Evolutionary conservation across 2,888 invertebrate genomes (phyloP).

Genomic region (Pristionchus arcanus): DNA sequence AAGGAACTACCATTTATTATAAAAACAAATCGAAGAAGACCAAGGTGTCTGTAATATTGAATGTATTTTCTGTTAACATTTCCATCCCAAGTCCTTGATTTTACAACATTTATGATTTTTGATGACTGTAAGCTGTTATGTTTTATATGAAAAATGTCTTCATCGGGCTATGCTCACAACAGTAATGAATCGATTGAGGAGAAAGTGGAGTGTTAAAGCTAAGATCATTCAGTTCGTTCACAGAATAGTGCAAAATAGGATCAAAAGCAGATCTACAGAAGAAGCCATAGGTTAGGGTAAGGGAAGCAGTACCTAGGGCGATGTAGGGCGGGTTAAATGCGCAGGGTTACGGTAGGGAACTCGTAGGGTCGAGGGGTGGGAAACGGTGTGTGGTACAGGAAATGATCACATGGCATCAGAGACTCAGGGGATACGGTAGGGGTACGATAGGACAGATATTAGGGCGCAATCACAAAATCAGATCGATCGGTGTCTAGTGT

Average conservation of each 20-base stretch:
- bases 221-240: not conserved
- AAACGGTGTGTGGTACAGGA: not conserved
- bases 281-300: not conserved
- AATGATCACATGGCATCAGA: not conserved
- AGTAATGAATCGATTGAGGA: constrained; percentile 18
- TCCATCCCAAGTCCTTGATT: too few species aligned
- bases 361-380: not conserved
- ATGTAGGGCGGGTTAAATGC: not conserved
- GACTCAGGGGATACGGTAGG: not conserved
- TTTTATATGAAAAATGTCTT: not conserved
- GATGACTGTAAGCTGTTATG: too few species aligned
- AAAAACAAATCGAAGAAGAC: too few species aligned
- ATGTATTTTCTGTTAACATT: too few species aligned
- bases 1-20: too few species aligned
- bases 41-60: too few species aligned
- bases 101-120: too few species aligned
- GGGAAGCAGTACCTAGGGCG: not conserved
- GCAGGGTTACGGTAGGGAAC: constrained; percentile 4
- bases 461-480: constrained; percentile 15
- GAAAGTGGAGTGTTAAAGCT: constrained; percentile 1
- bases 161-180: not conserved
- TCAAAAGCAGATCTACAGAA: not conserved
- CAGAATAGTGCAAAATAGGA: not conserved
- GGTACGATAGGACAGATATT: constrained; percentile 15
- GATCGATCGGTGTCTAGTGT: not conserved